Evolutionary conservation across 2,113 vertebrate genomes (phyloP).

Genomic region (Corynorhinus townsendii): DNA sequence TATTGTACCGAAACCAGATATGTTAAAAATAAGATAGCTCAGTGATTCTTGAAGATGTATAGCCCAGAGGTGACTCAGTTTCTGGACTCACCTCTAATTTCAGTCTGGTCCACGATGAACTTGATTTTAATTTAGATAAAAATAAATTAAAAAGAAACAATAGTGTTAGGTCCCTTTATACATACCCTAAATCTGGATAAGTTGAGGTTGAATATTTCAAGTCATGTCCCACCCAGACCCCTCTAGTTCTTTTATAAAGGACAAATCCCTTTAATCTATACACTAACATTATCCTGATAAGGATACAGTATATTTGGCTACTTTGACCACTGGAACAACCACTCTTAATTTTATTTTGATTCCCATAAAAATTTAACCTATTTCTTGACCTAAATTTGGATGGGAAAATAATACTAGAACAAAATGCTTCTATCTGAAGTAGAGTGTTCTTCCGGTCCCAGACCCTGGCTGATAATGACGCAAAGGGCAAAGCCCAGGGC

Average conservation of each 20-base stretch:
- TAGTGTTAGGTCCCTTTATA: background rate
- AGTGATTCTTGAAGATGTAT: background rate
- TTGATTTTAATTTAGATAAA: background rate
- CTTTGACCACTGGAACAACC: background rate
- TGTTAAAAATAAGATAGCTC: background rate
- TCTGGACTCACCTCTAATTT: background rate
- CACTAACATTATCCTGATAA: background rate
- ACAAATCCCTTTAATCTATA: background rate
- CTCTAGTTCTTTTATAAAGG: background rate
- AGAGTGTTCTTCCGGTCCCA: slow-evolving; percentile 19
- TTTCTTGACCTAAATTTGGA: slow-evolving; percentile 29
- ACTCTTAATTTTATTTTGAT: background rate
- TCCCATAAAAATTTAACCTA: slow-evolving; percentile 45
- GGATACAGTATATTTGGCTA: background rate
- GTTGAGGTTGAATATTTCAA: background rate
- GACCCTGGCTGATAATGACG: slow-evolving; percentile 15
- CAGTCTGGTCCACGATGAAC: background rate
- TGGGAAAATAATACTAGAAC: slow-evolving; percentile 38
- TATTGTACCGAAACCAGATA: background rate
- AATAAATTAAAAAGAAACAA: background rate
- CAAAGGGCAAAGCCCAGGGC: background rate
- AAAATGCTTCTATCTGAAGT: slow-evolving; percentile 42
- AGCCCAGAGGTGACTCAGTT: background rate
- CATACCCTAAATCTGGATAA: background rate
- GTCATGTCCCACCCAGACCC: background rate